Conservation (phyloP, 2,888 invertebrate genomes). For the Rhorus exstirpatorius region DNA sequence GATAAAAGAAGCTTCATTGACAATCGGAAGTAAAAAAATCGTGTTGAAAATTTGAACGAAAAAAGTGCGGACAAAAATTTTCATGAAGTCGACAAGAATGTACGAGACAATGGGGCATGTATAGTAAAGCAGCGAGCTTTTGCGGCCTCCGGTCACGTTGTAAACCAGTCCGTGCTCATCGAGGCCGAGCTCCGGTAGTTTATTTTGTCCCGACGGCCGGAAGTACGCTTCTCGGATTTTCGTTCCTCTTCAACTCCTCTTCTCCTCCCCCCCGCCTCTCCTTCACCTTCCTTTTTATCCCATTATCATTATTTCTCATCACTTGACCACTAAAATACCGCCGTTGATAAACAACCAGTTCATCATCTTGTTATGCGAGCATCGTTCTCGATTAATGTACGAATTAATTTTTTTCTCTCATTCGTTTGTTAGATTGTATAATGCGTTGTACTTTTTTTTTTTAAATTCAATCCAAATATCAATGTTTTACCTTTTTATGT, state of each 20-base stretch:
- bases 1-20: conserved; percentile 4
- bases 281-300: conserved; percentile 30
- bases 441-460: not conserved
- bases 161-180: conserved; percentile 78
- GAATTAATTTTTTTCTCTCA: not conserved
- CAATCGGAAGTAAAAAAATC: conserved; percentile 25
- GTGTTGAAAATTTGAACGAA: conserved; percentile 29
- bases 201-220: conserved; percentile 80
- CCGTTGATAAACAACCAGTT: conserved; percentile 52
- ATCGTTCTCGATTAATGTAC: conserved; percentile 6
- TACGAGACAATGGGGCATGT: conserved; percentile 26
- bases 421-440: conserved; percentile 1
- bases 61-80: conserved; percentile 17
- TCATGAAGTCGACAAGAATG: conserved; percentile 49
- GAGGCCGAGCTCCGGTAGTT: conserved; percentile 83
- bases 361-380: conserved; percentile 14
- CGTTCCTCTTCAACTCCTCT: conserved; percentile 63
- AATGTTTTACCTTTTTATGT: no score
- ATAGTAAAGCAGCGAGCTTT: conserved; percentile 45
- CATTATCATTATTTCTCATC: conserved; percentile 44
- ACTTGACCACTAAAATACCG: conserved; percentile 53
- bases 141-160: conserved; percentile 70
- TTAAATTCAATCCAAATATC: not conserved
- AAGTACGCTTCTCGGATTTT: conserved; percentile 81
- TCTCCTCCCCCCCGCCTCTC: conserved; percentile 19